These are phyloP conservation scores for Hippocampus comes DNA, from an alignment of 2,113 vertebrate species.

Conservation along the genomic window DNA sequence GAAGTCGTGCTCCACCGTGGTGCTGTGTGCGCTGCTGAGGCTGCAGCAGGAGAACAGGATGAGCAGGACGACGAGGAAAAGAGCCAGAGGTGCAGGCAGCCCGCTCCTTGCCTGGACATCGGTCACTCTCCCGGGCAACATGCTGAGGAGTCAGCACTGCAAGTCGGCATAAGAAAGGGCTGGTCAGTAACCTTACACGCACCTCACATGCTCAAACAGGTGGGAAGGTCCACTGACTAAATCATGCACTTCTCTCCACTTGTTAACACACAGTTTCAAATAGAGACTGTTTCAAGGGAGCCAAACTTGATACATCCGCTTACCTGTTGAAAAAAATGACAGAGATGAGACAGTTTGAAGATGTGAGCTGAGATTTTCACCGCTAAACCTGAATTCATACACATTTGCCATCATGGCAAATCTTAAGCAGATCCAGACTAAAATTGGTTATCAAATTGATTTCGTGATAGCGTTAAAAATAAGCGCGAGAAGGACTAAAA, in stretches of 20 bases:
- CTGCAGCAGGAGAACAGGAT: conserved; percentile 73
- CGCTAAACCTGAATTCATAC: background rate
- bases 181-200: background rate
- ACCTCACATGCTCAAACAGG: background rate
- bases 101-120: conserved; percentile 55
- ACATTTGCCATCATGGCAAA: background rate
- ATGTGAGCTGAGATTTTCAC: background rate
- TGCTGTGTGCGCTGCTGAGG: conserved; percentile 73
- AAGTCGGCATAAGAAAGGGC: background rate
- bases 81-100: conserved; percentile 66
- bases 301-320: background rate
- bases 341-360: background rate
- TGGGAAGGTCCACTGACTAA: background rate
- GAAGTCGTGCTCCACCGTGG: conserved; percentile 81
- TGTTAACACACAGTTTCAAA: background rate
- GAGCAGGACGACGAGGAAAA: conserved; percentile 70
- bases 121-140: conserved; percentile 52
- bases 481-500: background rate
- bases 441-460: background rate
- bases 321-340: background rate
- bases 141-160: conserved; percentile 50
- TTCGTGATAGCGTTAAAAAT: background rate
- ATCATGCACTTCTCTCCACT: background rate
- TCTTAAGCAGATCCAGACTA: background rate
- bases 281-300: background rate